Percentiles rank a stretch among this genome's conserved stretches.
Conservation (phyloP, 2,888 invertebrate genomes). For the Fissipunctia ypsillon region DNA sequence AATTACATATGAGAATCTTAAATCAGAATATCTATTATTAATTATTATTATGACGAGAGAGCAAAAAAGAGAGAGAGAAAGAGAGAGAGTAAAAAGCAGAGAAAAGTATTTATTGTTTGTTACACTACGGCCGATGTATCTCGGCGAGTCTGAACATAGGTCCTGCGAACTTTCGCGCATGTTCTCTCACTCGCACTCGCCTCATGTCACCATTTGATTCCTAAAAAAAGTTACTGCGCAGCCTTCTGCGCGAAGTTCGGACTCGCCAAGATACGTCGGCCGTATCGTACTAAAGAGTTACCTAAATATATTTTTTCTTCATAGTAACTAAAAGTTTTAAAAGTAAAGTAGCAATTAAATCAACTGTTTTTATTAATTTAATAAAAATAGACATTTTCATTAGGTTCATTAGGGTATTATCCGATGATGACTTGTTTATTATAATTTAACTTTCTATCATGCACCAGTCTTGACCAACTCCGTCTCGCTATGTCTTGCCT, state of each 20-base stretch:
- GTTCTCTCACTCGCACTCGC: too few species aligned
- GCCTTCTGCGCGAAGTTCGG: too few species aligned
- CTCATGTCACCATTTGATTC: too few species aligned
- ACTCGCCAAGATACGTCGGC: too few species aligned
- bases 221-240: too few species aligned
- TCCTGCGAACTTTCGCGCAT: too few species aligned
- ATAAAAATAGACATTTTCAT: not conserved
- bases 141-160: too few species aligned
- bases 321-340: not conserved
- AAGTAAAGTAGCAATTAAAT: not conserved
- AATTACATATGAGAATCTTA: conserved; percentile 22
- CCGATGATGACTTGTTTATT: not conserved
- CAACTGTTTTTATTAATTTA: not conserved
- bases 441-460: too few species aligned
- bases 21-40: conserved; percentile 7
- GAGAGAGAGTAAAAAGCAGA: conserved; percentile 18
- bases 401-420: not conserved
- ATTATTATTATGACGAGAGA: not conserved
- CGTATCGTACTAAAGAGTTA: too few species aligned
- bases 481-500: conserved; percentile 23
- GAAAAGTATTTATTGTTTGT: too few species aligned
- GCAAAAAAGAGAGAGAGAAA: too few species aligned
- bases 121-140: too few species aligned
- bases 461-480: conserved; percentile 7
- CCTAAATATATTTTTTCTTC: not conserved